Percentiles rank a stretch among this genome's conserved stretches.
Conservation (phyloP, 2,797 vertebrate genomes). For the Acipenser oxyrinchus region DNA sequence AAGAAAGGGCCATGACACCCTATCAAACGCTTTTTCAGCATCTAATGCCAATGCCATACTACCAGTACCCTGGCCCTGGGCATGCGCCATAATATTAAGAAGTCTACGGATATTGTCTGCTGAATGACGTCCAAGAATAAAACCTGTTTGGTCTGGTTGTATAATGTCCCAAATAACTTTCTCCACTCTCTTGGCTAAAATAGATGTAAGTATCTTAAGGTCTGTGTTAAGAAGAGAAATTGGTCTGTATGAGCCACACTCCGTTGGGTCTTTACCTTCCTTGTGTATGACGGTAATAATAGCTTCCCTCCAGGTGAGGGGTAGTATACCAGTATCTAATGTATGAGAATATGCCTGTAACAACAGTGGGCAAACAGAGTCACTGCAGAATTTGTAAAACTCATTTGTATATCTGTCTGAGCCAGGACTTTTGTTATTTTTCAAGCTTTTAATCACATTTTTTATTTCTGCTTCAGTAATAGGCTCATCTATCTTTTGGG, state of each 20-base stretch:
- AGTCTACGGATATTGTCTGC: conserved; percentile 13
- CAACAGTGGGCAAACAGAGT: not conserved
- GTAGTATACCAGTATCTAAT: not conserved
- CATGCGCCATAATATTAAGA: conserved; percentile 12
- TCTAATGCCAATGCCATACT: no score
- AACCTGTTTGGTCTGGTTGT: not conserved
- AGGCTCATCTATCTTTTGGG: conserved; percentile 9
- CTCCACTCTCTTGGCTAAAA: not conserved
- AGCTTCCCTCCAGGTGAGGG: conserved; percentile 13
- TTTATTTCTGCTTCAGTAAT: conserved; percentile 7
- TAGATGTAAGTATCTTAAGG: conserved; percentile 6
- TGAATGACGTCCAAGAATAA: conserved; percentile 7
- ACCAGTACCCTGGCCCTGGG: no score
- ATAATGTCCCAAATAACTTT: conserved; percentile 6
- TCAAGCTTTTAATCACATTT: conserved; percentile 14
- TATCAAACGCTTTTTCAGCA: no score
- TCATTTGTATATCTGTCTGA: conserved; percentile 16
- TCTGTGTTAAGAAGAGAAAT: conserved; percentile 13
- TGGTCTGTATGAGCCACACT: conserved; percentile 8
- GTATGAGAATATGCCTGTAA: conserved; percentile 12
- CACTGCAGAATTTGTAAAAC: conserved; percentile 17
- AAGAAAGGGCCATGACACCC: no score
- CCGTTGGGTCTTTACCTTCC: conserved; percentile 17
- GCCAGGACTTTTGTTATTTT: conserved; percentile 18
- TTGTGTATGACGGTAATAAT: conserved; percentile 22